Evolutionary conservation across 2,113 vertebrate genomes (phyloP).

Genomic region (Oceanodroma tethys): DNA sequence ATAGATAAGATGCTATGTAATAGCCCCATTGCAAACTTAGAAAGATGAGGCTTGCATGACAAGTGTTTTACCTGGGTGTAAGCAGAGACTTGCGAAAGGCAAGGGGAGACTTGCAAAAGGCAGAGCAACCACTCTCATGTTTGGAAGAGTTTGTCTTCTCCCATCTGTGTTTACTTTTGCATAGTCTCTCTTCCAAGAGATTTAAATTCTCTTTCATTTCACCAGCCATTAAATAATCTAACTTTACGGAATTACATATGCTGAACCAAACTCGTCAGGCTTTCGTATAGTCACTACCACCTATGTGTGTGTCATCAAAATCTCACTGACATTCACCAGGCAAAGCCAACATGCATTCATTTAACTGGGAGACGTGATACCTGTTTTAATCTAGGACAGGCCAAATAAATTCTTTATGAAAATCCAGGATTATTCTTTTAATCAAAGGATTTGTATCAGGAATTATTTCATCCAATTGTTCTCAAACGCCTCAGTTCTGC

Average conservation of each 20-base stretch:
- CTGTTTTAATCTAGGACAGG: background rate
- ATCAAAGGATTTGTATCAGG: background rate
- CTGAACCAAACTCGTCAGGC: background rate
- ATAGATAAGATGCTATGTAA: fast-evolving
- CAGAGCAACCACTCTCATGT: fast-evolving
- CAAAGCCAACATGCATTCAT: fast-evolving
- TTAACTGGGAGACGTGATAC: fast-evolving
- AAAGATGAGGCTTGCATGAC: fast-evolving
- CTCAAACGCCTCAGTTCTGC: background rate
- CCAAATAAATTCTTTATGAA: background rate
- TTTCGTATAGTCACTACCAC: background rate
- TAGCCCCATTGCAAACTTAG: background rate
- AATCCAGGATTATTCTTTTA: background rate
- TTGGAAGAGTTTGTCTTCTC: background rate
- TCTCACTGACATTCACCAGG: background rate
- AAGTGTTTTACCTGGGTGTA: fast-evolving
- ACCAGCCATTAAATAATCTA: background rate
- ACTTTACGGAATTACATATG: background rate
- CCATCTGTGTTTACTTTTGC: background rate
- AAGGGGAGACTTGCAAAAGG: background rate
- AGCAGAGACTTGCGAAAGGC: background rate
- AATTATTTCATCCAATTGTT: background rate
- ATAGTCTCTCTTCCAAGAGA: background rate
- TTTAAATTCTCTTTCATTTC: background rate
- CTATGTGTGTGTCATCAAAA: background rate